Evolutionary conservation across 2,113 vertebrate genomes (phyloP), one percentile per base, ranked within the genome.

Genomic region (Burhinus bistriatus): DNA sequence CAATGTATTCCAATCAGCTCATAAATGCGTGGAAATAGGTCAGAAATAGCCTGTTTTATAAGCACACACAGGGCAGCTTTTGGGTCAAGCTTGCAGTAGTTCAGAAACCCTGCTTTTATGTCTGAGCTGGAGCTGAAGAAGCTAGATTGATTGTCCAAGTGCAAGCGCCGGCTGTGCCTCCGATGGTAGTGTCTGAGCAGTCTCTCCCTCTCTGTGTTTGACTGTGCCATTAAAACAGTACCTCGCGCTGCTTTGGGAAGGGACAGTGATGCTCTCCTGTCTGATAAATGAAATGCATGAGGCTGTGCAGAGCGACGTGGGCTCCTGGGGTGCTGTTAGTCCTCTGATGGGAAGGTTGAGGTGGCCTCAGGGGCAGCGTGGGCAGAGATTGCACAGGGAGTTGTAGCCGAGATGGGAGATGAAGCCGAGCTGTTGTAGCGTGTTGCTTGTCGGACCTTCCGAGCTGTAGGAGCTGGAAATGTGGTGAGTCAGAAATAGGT

Each of bases 121-220:
- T 9, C n/a, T 44, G 70, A 44, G 58, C 45, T 59, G 75, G 23
- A 9, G 17, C n/a, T 49, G 73, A 34, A 32, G 44, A 6, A 57
- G 42, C 2, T 15, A 3, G 45, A 11, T 40, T 40, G 40, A 44
- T 34, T 49, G 70, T 9, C 57, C 76, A 4, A 62, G 42, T 8
- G 22, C 13, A 3, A 1, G 44, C n/a, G 2, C 12, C 12, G 82
- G 71, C 45, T 73, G 27, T 9, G 32, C 8, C 55, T 10, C 25
- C 0, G 0, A 8, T 4, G 15, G 44, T 1, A 6, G 9, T 1
- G 6, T 19, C 54, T 44, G 52, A 9, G n/a, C 36, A 4, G 11
- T 12, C 21, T 32, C 17, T 21, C 49, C 49, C 49, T 13, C 36
- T 19, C 4, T 2, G 44, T 2, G 1, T 23, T 16, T 54, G 71